These are phyloP conservation scores for Canis aureus DNA, from an alignment of 2,113 vertebrate genomes.

Conservation along the genomic window DNA sequence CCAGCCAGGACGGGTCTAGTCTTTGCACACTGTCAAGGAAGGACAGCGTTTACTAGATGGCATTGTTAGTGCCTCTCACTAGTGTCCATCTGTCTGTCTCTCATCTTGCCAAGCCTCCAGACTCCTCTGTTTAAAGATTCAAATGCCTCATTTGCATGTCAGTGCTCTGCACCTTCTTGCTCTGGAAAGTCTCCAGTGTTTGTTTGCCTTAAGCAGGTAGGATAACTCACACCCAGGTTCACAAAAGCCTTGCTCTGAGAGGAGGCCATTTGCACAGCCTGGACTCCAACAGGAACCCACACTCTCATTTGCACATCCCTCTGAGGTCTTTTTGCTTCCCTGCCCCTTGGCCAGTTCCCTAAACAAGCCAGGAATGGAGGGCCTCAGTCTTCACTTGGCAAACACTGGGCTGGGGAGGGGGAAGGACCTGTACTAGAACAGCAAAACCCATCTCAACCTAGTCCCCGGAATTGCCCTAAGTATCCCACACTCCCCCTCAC, in stretches of 20 bases:
- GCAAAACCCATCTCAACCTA: neutral
- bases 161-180: neutral
- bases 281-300: neutral
- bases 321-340: conserved; percentile 9
- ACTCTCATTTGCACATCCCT: conserved; percentile 27
- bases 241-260: too few relatives aligned
- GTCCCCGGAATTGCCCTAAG: neutral
- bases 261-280: too few relatives aligned
- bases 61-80: neutral
- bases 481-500: neutral
- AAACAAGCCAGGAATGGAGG: neutral
- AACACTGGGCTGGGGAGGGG: neutral
- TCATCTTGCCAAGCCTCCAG: neutral
- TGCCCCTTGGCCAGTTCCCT: neutral
- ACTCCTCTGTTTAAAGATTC: conserved; percentile 23
- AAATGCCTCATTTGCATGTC: conserved; percentile 47
- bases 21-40: neutral
- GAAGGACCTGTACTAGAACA: neutral
- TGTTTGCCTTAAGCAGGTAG: conserved; percentile 30
- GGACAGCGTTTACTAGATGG: neutral
- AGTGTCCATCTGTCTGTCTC: neutral
- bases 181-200: conserved; percentile 62
- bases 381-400: neutral
- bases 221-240: neutral
- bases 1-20: neutral